Evolutionary conservation across 2,888 invertebrate genomes (phyloP), one percentile per base, ranked within the genome.

Genomic region (Marasmarcha lunaedactyla): DNA sequence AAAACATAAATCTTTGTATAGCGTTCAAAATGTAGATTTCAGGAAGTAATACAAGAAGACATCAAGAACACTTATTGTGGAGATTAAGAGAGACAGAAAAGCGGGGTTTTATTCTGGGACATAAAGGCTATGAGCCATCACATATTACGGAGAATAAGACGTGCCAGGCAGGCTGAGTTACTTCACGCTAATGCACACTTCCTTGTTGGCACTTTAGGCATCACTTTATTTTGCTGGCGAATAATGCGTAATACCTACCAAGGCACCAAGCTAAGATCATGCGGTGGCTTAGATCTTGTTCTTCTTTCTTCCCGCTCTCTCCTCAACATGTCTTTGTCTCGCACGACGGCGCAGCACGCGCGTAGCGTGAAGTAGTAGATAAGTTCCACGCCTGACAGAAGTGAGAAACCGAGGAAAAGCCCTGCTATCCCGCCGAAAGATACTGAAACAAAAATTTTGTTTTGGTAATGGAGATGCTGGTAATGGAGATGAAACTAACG

Each of bases 321-420:
- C 14, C 70, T 64, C 51, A 89, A 57, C 42, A 71, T 68, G 34
- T 76, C 70, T 0, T 66, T 65, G 52, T 88, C 86, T 10, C 85
- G 71, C 37, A 73, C 71, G 5, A 85, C 79, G 61, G 88, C 86
- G 55, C 89, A 90, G 46, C 86, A 88, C 9, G 89, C 88, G 36
- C 92, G 79, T 49, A 93, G 66, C 0, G 90, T 90, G 57, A 92
- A 91, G 59, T 91, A 93, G 62, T 93, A 93, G 26, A 91, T 62
- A 15, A 92, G 79, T 70, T 93, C 93, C 9, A 92, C 90, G 0
- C 89, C 90, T 0, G 91, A 91, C 1, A 93, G 71, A 20, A 93
- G 67, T 1, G 92, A 92, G 67, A 91, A 93, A 0, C 93, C 93
- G 9, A 90, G 68, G 50, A 90, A 88, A n/a, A 88, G 62, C 1